Evolutionary conservation across 2,113 vertebrate species (phyloP).

Genomic region (Otus sunia): DNA sequence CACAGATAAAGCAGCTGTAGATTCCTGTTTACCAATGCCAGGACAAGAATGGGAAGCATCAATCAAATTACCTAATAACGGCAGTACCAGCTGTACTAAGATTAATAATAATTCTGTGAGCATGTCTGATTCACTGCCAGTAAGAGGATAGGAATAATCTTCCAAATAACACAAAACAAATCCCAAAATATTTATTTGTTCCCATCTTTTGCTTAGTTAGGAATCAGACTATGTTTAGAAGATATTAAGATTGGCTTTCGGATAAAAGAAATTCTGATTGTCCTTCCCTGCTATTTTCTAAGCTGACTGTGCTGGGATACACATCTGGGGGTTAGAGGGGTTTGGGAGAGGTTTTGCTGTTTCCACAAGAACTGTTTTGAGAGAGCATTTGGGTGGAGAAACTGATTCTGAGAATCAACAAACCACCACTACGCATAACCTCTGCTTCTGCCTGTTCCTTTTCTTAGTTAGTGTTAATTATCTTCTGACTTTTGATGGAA

Average conservation of each 20-base stretch:
- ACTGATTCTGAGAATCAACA: background rate
- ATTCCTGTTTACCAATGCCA: background rate
- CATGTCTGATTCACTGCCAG: background rate
- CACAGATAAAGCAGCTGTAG: background rate
- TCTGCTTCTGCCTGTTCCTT: background rate
- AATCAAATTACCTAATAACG: background rate
- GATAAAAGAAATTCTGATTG: background rate
- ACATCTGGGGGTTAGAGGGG: background rate
- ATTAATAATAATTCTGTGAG: background rate
- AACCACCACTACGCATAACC: rapidly evolving
- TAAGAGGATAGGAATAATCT: background rate
- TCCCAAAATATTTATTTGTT: background rate
- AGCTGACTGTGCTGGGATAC: background rate
- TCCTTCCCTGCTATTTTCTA: background rate
- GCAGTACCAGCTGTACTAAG: background rate
- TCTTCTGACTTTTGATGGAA: background rate
- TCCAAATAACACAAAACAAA: background rate
- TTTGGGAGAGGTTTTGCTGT: background rate
- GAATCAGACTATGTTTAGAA: background rate
- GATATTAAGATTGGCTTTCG: background rate
- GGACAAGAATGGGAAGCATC: background rate
- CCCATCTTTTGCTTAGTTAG: conserved; percentile 3
- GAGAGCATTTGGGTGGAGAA: background rate
- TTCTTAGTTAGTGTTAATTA: background rate
- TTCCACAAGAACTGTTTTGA: background rate